phyloP scores from a whole-genome alignment of 1,140 invertebrate species.

The Monochamus saltuarius region DNA sequence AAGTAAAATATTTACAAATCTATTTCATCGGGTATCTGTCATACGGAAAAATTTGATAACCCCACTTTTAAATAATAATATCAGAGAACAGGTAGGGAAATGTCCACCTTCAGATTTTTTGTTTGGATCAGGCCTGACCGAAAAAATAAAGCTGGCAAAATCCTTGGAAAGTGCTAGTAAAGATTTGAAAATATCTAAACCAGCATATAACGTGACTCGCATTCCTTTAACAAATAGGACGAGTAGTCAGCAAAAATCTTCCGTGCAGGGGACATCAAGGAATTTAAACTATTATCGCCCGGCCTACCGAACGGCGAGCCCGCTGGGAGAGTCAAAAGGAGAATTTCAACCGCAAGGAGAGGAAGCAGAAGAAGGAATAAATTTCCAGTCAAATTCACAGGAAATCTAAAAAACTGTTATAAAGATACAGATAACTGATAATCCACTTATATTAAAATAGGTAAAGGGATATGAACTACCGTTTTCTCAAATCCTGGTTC shows the following conservation, averaged over 20 bases:
- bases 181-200: slow-evolving; percentile 11
- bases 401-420: not conserved
- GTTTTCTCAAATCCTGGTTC: not conserved
- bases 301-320: not conserved
- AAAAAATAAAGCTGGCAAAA: slow-evolving; percentile 1
- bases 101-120: not conserved
- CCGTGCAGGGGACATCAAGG: no score
- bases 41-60: slow-evolving; percentile 1
- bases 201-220: not conserved
- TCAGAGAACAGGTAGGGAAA: not conserved
- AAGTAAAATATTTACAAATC: not conserved
- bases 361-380: not conserved
- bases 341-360: not conserved
- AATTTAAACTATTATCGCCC: not conserved
- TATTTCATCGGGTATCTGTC: slow-evolving; percentile 1
- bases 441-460: slow-evolving; percentile 4
- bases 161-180: slow-evolving; percentile 3
- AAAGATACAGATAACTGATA: not conserved
- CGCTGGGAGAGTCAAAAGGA: not conserved
- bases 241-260: not conserved
- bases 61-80: slow-evolving; percentile 3
- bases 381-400: not conserved
- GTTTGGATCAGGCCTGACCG: slow-evolving; percentile 6
- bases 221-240: not conserved
- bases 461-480: slow-evolving; percentile 13